These are phyloP conservation scores for Metellina segmentata DNA, from an alignment of 2,888 invertebrate species.

Conservation along the genomic window DNA sequence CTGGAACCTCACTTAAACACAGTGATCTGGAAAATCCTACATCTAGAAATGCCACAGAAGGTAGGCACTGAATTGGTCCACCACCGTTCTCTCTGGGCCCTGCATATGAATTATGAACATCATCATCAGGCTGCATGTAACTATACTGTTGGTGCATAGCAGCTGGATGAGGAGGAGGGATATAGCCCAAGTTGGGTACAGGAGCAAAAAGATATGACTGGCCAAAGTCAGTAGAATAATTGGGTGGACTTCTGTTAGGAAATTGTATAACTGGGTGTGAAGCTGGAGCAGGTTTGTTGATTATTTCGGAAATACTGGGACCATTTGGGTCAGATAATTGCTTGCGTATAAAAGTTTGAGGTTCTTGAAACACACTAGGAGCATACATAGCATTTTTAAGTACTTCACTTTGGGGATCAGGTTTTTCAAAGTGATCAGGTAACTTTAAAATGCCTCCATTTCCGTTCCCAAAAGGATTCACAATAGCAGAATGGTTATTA, in stretches of 20 bases:
- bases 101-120: neutral
- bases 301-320: constrained; percentile 87
- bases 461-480: neutral
- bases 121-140: constrained; percentile 12
- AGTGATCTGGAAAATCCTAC: neutral
- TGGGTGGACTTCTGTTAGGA: constrained; percentile 10
- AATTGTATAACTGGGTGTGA: constrained; percentile 36
- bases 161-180: constrained; percentile 70
- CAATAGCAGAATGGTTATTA: neutral
- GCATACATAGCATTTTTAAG: constrained; percentile 2
- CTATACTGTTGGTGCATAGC: constrained; percentile 18
- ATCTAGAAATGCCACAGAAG: neutral
- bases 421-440: constrained; percentile 35
- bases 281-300: constrained; percentile 78
- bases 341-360: constrained; percentile 80
- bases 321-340: constrained; percentile 85
- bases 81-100: neutral
- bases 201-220: neutral
- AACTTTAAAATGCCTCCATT: constrained; percentile 72
- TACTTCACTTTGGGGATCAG: neutral
- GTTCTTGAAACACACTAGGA: constrained; percentile 32
- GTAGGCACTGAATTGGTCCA: constrained; percentile 25
- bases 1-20: constrained; percentile 41
- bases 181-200: constrained; percentile 14
- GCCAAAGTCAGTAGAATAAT: constrained; percentile 15